These are phyloP conservation scores for Sturnira hondurensis DNA, from an alignment of 2,113 vertebrate species.

Conservation along the genomic window DNA sequence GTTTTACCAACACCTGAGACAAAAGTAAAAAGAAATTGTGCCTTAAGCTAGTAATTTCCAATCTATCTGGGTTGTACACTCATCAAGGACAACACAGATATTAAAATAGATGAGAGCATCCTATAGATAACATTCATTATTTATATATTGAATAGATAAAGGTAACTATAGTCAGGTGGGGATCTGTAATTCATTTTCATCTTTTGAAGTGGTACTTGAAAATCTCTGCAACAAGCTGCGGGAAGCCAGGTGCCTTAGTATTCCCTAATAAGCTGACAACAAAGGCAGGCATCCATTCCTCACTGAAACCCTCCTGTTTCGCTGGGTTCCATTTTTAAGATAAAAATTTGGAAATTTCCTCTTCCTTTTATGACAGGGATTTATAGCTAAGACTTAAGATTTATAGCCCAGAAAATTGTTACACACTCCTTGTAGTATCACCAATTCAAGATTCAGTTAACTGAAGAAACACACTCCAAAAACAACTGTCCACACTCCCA, in stretches of 20 bases:
- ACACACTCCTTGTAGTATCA: not conserved
- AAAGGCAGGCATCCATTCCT: not conserved
- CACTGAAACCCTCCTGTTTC: not conserved
- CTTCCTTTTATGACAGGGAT: not conserved
- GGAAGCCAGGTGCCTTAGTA: not conserved
- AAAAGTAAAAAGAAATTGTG: slow-evolving; percentile 13
- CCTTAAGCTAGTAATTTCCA: not conserved
- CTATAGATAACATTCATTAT: not conserved
- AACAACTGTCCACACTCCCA: not conserved
- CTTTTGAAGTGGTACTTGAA: not conserved
- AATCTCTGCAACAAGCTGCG: not conserved
- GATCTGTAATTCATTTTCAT: not conserved
- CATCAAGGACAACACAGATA: not conserved
- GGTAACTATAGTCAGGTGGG: not conserved
- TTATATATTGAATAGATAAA: not conserved
- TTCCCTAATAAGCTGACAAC: not conserved
- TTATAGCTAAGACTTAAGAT: not conserved
- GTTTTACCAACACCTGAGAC: not conserved
- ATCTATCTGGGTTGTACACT: not conserved
- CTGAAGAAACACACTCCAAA: not conserved
- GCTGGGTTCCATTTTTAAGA: not conserved
- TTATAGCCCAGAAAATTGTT: not conserved
- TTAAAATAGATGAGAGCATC: not conserved
- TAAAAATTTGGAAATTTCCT: not conserved
- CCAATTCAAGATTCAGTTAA: not conserved